Conservation (phyloP, 1,140 invertebrate genomes). For the Parapsyche elsis region DNA sequence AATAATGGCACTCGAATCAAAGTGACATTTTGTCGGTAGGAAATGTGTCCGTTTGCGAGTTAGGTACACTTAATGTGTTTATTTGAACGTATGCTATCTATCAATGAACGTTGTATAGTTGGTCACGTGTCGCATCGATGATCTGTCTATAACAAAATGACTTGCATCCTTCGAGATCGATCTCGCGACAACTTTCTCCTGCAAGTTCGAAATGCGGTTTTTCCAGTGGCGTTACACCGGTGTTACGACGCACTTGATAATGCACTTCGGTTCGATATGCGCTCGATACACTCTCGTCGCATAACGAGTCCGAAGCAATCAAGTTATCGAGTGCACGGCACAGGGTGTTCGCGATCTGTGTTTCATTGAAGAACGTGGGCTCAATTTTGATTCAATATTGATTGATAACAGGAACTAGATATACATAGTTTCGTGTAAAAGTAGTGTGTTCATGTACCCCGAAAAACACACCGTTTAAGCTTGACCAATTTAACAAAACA, state of each 20-base stretch:
- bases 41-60: no score
- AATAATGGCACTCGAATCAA: neutral
- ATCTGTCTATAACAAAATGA: slow-evolving; percentile 21
- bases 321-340: no score
- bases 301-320: neutral
- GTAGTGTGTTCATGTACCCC: no score
- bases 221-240: slow-evolving; percentile 14
- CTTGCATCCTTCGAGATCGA: slow-evolving; percentile 39
- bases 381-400: no score
- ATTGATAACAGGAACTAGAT: no score
- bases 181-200: slow-evolving; percentile 37
- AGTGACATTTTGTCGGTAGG: neutral
- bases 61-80: no score
- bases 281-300: slow-evolving; percentile 34
- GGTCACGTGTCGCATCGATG: neutral
- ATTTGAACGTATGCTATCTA: no score
- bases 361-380: no score
- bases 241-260: slow-evolving; percentile 20
- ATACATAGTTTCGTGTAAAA: no score
- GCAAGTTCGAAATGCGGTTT: slow-evolving; percentile 19
- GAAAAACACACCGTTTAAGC: no score
- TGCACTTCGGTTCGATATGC: slow-evolving; percentile 5
- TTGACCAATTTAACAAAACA: no score
- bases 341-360: no score
- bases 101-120: neutral